Evolutionary conservation across 2,888 invertebrate genomes (phyloP).

Genomic region (Didymodactylos carnosus): DNA sequence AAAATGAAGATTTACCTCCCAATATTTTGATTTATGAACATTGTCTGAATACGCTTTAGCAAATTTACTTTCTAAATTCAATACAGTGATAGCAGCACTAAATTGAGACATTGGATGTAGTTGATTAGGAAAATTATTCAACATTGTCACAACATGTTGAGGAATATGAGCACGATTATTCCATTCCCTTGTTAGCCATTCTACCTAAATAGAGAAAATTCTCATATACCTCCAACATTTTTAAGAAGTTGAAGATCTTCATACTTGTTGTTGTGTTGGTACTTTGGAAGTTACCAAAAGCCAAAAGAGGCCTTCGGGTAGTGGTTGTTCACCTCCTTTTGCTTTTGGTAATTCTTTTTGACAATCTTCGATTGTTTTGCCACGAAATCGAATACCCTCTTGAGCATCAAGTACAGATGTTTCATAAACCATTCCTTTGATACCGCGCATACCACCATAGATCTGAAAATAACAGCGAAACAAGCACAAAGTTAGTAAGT

Average conservation of each 20-base stretch:
- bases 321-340: constrained; percentile 54
- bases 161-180: constrained; percentile 67
- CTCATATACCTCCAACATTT: not conserved
- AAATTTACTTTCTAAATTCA: constrained; percentile 76
- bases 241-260: not conserved
- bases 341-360: constrained; percentile 60
- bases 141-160: constrained; percentile 69
- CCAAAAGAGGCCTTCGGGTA: constrained; percentile 88
- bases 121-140: constrained; percentile 68
- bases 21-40: constrained; percentile 66
- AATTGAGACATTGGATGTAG: constrained; percentile 89
- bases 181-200: constrained; percentile 58
- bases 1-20: constrained; percentile 43
- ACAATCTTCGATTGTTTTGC: constrained; percentile 74
- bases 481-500: not conserved
- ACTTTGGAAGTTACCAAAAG: constrained; percentile 67
- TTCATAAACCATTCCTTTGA: constrained; percentile 79
- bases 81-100: constrained; percentile 65
- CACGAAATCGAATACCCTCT: constrained; percentile 82
- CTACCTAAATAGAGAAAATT: constrained; percentile 21
- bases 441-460: constrained; percentile 84
- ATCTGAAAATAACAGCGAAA: constrained; percentile 25
- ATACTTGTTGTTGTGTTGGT: constrained; percentile 56
- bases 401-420: constrained; percentile 82
- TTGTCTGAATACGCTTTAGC: constrained; percentile 70